phyloP scores from a whole-genome alignment of 1,140 invertebrate species.

The Physella acuta region DNA sequence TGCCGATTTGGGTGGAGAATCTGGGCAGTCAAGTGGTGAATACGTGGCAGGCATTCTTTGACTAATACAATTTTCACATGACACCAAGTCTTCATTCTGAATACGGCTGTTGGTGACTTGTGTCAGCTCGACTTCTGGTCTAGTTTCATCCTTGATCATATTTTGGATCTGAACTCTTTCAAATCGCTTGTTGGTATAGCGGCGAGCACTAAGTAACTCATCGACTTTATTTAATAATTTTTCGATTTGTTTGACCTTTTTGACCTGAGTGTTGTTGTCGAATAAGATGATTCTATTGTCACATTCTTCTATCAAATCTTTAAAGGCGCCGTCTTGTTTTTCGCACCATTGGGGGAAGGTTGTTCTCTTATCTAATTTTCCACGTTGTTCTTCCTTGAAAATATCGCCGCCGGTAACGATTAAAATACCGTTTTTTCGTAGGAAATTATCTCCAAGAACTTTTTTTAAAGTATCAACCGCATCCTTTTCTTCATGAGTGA shows the following conservation, averaged over 20 bases:
- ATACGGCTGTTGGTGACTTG: too few relatives aligned
- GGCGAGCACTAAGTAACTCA: background rate
- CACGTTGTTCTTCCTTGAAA: too few relatives aligned
- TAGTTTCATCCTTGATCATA: too few relatives aligned
- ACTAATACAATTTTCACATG: too few relatives aligned
- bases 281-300: background rate
- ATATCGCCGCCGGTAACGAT: background rate
- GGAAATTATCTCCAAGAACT: background rate
- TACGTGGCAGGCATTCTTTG: too few relatives aligned
- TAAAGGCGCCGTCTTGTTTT: background rate
- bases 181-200: background rate
- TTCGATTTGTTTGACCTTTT: background rate
- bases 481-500: background rate
- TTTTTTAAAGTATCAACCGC: background rate
- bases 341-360: background rate
- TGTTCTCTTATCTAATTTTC: background rate
- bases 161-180: too few relatives aligned
- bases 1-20: too few relatives aligned
- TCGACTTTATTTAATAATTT: background rate
- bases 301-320: background rate
- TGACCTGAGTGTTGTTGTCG: background rate
- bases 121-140: too few relatives aligned
- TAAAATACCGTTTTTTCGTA: background rate
- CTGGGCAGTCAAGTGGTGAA: too few relatives aligned
- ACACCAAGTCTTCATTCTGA: too few relatives aligned